A percentile compares a stretch with the other conserved stretches of the same genome.
phyloP scores from a whole-genome alignment of 2,888 invertebrate species.

The Idaea aversata region DNA sequence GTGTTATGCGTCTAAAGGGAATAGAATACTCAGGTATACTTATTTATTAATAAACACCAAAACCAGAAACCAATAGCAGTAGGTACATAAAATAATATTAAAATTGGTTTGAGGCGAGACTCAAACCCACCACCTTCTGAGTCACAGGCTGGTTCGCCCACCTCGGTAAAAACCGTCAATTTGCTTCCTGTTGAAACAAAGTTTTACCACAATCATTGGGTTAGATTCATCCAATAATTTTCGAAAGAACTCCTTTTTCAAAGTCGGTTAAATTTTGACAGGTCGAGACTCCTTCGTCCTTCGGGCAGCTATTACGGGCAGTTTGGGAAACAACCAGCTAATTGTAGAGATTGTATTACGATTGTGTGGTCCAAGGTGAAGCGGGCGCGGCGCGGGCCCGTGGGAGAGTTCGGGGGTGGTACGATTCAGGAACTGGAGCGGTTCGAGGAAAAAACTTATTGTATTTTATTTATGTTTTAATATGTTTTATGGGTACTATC shows the following conservation, averaged over 20 bases:
- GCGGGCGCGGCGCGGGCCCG: slow-evolving; percentile 24
- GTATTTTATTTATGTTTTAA: not conserved
- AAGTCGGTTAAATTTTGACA: not conserved
- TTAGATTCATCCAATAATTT: not conserved
- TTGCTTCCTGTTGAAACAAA: too few species aligned
- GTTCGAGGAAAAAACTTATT: slow-evolving; percentile 3
- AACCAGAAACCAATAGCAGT: too few species aligned
- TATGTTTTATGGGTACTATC: too few species aligned
- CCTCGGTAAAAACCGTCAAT: too few species aligned
- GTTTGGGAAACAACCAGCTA: slow-evolving; percentile 53
- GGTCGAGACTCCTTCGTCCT: slow-evolving; percentile 7
- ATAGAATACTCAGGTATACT: too few species aligned
- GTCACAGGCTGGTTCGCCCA: too few species aligned
- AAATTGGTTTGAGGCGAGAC: too few species aligned
- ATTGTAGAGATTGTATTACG: slow-evolving; percentile 47
- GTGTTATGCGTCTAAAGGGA: too few species aligned
- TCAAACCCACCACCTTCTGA: too few species aligned
- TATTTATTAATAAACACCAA: too few species aligned
- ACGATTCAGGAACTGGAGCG: slow-evolving; percentile 18
- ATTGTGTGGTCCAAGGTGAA: slow-evolving; percentile 47
- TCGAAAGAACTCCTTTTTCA: too few species aligned
- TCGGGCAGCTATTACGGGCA: slow-evolving; percentile 30
- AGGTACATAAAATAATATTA: too few species aligned
- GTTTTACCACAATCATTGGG: not conserved
- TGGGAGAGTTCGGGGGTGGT: slow-evolving; percentile 23